Conservation (phyloP, 2,113 vertebrate species). For the Psophia crepitans region DNA sequence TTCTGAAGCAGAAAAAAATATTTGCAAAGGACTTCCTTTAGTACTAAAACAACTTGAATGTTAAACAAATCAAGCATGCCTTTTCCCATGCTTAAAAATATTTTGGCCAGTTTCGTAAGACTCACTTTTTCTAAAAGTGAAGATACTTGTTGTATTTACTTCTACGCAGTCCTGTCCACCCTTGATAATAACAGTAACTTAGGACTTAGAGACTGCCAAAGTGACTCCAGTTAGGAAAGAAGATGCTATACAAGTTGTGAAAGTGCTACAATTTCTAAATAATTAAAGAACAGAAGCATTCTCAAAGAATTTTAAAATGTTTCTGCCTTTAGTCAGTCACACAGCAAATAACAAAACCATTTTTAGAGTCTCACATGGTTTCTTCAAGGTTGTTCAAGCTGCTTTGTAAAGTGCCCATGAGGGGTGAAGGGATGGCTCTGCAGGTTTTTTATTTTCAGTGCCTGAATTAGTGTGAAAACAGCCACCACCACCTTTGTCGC, state of each 20-base stretch:
- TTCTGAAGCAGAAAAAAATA: neutral
- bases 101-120: neutral
- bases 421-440: neutral
- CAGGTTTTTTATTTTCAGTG: neutral
- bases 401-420: accelerated
- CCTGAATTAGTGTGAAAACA: neutral
- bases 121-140: neutral
- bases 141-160: neutral
- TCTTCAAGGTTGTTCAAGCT: neutral
- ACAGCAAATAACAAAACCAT: neutral
- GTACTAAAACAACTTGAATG: neutral
- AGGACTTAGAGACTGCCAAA: neutral
- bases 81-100: neutral
- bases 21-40: neutral
- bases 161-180: neutral
- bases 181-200: neutral
- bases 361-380: accelerated
- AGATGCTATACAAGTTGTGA: neutral
- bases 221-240: neutral
- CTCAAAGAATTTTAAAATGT: neutral
- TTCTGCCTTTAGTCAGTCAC: neutral
- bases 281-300: neutral
- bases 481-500: too few species aligned
- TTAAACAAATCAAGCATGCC: neutral
- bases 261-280: neutral